A percentile compares a stretch with the other conserved stretches of the same genome.
These are phyloP conservation scores for Coelopa pilipes DNA, from an alignment of 2,888 invertebrate genomes.

Conservation along the genomic window DNA sequence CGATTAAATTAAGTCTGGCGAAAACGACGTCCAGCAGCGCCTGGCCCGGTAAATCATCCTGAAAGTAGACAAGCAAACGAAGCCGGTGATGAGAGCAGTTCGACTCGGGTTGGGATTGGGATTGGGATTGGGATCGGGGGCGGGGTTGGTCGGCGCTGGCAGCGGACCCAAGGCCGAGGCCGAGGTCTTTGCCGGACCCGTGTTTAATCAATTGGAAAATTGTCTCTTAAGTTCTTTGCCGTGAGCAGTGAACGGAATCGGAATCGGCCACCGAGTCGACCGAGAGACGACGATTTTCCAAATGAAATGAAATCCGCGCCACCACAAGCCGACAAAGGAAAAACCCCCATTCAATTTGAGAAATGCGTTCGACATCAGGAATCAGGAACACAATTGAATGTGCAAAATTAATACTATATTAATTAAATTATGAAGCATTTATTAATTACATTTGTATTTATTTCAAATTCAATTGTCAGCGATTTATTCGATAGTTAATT, in stretches of 20 bases:
- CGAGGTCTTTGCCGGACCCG: constrained; percentile 44
- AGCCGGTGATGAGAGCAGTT: constrained; percentile 29
- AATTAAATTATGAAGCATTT: no score
- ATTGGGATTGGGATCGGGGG: constrained; percentile 17
- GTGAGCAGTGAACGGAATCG: background rate
- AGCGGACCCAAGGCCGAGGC: constrained; percentile 27
- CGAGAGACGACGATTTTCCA: constrained; percentile 17
- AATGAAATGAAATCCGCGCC: constrained; percentile 6
- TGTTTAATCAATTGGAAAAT: constrained; percentile 61
- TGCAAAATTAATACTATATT: no score
- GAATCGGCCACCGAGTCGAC: background rate
- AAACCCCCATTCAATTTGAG: no score
- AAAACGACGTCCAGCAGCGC: constrained; percentile 91
- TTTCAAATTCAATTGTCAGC: no score
- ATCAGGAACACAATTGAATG: no score
- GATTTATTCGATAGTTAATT: no score
- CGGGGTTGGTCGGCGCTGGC: background rate
- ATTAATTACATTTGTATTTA: no score
- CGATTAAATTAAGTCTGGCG: constrained; percentile 90
- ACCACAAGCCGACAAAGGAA: background rate
- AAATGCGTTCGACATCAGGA: no score
- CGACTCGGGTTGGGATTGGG: constrained; percentile 8
- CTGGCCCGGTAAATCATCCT: constrained; percentile 92
- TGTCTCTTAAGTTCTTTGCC: constrained; percentile 42
- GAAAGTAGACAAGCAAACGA: constrained; percentile 66